Evolutionary conservation across 2,797 vertebrate species (phyloP).

Genomic region (Cyclopterus lumpus): DNA sequence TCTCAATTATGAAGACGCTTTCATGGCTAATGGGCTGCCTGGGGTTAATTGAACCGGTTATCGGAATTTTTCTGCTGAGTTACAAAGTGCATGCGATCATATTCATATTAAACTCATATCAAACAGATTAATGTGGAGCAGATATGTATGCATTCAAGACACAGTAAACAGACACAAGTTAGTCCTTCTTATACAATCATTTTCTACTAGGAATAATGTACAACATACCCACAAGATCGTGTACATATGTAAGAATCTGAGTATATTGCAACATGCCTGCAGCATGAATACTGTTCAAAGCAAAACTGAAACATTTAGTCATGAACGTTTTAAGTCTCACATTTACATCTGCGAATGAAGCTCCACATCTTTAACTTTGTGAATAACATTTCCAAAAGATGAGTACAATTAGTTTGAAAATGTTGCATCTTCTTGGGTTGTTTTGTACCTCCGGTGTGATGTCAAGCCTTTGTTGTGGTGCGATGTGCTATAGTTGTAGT

Average conservation of each 20-base stretch:
- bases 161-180: not conserved
- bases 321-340: not conserved
- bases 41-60: too few species aligned
- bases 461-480: not conserved
- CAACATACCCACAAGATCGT: not conserved
- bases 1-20: not conserved
- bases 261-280: not conserved
- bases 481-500: conserved; percentile 8
- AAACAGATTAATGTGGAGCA: not conserved
- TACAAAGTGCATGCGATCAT: not conserved
- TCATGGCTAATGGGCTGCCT: not conserved
- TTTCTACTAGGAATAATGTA: not conserved
- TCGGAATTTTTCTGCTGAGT: not conserved
- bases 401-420: not conserved
- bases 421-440: not conserved
- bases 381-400: not conserved
- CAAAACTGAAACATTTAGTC: not conserved
- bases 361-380: not conserved
- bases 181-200: not conserved
- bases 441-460: not conserved
- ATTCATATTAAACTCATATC: not conserved
- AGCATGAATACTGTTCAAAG: not conserved
- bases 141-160: not conserved
- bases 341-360: not conserved
- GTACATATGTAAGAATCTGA: not conserved